These are phyloP conservation scores for Apis cerana DNA, from an alignment of 1,140 invertebrate genomes.

Conservation along the genomic window DNA sequence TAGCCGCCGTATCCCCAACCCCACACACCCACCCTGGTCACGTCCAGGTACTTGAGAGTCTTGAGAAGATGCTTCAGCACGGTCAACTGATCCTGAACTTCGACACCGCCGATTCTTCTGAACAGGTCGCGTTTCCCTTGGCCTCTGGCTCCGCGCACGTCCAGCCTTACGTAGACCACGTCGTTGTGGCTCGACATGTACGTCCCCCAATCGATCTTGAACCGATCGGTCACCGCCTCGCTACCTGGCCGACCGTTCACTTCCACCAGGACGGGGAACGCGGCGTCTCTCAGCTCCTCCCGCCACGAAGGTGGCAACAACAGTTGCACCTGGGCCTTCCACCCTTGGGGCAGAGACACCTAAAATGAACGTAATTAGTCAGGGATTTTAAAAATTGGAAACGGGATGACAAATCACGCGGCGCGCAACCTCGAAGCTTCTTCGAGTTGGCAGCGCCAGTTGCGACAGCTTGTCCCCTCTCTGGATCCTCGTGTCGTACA, in stretches of 20 bases:
- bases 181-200: slow-evolving; percentile 96
- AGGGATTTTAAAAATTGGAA: neutral
- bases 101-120: slow-evolving; percentile 90
- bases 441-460: slow-evolving; percentile 87
- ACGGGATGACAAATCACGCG: slow-evolving; percentile 30
- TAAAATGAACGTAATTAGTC: slow-evolving; percentile 23
- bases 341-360: slow-evolving; percentile 89
- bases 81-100: slow-evolving; percentile 94
- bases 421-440: slow-evolving; percentile 84
- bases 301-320: slow-evolving; percentile 91
- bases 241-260: slow-evolving; percentile 95
- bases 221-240: slow-evolving; percentile 92
- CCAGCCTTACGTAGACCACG: slow-evolving; percentile 93
- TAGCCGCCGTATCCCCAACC: slow-evolving; percentile 99
- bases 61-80: slow-evolving; percentile 92
- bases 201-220: slow-evolving; percentile 93
- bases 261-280: slow-evolving; percentile 91
- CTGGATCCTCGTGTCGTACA: slow-evolving; percentile 89
- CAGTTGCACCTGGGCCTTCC: slow-evolving; percentile 89
- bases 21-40: slow-evolving; percentile 93
- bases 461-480: slow-evolving; percentile 84
- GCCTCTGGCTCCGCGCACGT: slow-evolving; percentile 92
- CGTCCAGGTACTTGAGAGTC: slow-evolving; percentile 91
- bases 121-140: slow-evolving; percentile 90
- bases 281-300: slow-evolving; percentile 90